Percentiles rank a stretch among this genome's conserved stretches.
Conservation (phyloP, 2,113 vertebrate genomes). For the Macroglossus sobrinus region DNA sequence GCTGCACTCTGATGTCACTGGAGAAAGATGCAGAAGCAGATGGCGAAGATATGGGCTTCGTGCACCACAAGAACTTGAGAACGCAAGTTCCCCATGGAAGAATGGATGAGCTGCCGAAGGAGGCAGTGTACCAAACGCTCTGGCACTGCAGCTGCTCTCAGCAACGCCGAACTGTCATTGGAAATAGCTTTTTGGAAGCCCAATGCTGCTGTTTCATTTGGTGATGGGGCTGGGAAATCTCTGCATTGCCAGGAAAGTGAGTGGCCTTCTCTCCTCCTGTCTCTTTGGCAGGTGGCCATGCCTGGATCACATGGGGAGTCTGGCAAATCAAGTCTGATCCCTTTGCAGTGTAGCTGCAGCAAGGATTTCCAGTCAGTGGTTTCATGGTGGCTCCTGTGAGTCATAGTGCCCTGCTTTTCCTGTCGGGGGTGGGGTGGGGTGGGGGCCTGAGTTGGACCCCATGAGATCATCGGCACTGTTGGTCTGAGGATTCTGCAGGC, state of each 20-base stretch:
- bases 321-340: conserved; percentile 42
- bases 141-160: neutral
- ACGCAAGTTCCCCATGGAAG: conserved; percentile 28
- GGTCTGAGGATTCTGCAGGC: neutral
- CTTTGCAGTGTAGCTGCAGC: conserved; percentile 49
- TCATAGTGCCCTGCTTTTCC: neutral
- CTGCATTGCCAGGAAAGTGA: conserved; percentile 15
- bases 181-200: neutral
- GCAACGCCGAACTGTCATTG: neutral
- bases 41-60: conserved; percentile 53
- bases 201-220: neutral
- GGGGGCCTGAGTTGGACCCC: neutral
- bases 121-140: neutral
- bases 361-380: conserved; percentile 57
- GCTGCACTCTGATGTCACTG: conserved; percentile 4
- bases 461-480: neutral
- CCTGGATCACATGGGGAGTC: conserved; percentile 53
- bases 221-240: neutral
- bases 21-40: conserved; percentile 56
- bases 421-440: neutral
- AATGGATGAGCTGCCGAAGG: neutral
- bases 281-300: conserved; percentile 46
- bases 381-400: conserved; percentile 7
- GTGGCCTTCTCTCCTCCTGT: conserved; percentile 2
- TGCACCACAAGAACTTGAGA: conserved; percentile 39